Evolutionary conservation across 2,113 vertebrate species (phyloP).

Genomic region (Typhlomys cinereus): DNA sequence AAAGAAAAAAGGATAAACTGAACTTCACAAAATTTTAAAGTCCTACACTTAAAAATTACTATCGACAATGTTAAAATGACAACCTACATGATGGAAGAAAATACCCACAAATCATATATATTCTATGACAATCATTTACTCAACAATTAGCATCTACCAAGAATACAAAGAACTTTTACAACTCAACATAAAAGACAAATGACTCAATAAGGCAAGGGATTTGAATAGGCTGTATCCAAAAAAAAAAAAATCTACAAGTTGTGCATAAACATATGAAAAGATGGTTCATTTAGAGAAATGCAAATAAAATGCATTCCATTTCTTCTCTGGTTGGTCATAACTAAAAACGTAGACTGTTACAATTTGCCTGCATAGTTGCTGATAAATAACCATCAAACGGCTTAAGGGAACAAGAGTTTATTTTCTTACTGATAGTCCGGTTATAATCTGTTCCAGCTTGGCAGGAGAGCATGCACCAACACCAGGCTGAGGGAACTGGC

Average conservation of each 20-base stretch:
- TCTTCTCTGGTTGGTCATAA: not conserved
- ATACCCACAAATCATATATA: not conserved
- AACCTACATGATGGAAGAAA: not conserved
- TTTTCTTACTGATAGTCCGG: no score
- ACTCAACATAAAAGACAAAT: slow-evolving; percentile 18
- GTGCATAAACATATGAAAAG: not conserved
- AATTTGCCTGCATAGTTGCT: no score
- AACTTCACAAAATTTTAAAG: not conserved
- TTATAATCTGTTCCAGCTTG: no score
- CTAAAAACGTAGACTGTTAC: no score
- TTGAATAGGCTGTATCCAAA: not conserved
- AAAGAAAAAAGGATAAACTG: not conserved
- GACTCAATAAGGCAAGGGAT: not conserved
- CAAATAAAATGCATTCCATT: not conserved
- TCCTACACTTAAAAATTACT: not conserved
- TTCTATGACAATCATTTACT: not conserved
- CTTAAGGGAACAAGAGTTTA: no score
- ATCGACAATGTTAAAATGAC: slow-evolving; percentile 3
- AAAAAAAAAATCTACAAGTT: not conserved
- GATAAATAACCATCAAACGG: no score
- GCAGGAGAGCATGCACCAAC: no score
- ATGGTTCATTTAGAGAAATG: not conserved
- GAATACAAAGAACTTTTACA: not conserved
- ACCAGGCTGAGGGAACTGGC: no score
- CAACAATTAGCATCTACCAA: not conserved